A percentile compares a stretch with the other conserved stretches of the same genome.
phyloP scores from a whole-genome alignment of 2,797 vertebrate genomes.

The Ctenopoma kingsleyae region DNA sequence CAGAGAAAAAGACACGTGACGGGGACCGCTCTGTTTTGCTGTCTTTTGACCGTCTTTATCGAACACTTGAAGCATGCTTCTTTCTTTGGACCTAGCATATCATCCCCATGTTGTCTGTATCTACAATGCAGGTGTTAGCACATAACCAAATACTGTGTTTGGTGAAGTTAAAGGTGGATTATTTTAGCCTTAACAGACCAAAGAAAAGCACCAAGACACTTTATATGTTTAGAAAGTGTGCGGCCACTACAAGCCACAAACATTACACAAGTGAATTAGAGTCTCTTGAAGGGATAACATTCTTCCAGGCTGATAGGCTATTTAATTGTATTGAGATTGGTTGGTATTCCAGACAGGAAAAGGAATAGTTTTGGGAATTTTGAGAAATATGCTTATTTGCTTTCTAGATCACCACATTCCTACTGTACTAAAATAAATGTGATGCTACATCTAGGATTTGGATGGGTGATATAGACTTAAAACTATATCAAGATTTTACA shows the following conservation, averaged over 20 bases:
- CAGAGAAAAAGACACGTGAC: neutral
- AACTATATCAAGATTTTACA: too few species aligned
- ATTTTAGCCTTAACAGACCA: slow-evolving; percentile 19
- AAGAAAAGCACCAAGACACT: slow-evolving; percentile 28
- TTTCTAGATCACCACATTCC: too few species aligned
- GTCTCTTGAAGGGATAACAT: neutral
- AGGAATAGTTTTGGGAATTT: neutral
- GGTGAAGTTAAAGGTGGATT: slow-evolving; percentile 2
- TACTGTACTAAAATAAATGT: neutral
- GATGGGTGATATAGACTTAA: too few species aligned
- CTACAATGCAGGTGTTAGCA: slow-evolving; percentile 11
- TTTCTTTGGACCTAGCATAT: slow-evolving; percentile 55
- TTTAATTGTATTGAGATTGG: neutral
- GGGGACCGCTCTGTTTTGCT: slow-evolving; percentile 2
- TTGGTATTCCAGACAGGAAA: neutral
- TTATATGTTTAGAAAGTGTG: neutral
- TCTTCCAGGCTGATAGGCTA: neutral
- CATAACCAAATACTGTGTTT: slow-evolving; percentile 9
- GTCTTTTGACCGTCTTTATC: slow-evolving; percentile 7
- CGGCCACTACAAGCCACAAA: neutral
- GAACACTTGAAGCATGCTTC: slow-evolving; percentile 60
- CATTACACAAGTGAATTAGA: neutral
- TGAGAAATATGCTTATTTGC: neutral
- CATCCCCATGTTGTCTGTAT: slow-evolving; percentile 22
- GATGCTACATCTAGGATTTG: neutral